phyloP scores from a whole-genome alignment of 2,888 invertebrate species.

The Harpalus rufipes region DNA sequence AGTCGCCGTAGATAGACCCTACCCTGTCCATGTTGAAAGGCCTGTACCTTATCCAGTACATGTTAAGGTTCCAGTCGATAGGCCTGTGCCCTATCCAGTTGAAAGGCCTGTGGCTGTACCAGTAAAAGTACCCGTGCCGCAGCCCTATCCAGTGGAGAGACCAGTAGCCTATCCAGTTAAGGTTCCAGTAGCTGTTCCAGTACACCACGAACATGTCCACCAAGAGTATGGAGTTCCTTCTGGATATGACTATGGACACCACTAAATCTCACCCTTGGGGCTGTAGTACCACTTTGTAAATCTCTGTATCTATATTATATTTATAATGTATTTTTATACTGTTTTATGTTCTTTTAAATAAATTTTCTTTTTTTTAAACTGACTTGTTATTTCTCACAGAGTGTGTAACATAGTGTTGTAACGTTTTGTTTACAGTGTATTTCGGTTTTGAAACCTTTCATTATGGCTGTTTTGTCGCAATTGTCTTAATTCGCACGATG shows the following conservation, averaged over 20 bases:
- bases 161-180: constrained; percentile 80
- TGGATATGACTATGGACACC: constrained; percentile 70
- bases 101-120: constrained; percentile 84
- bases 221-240: constrained; percentile 36
- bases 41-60: constrained; percentile 77
- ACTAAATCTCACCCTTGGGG: constrained; percentile 46
- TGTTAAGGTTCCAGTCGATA: constrained; percentile 80
- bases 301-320: constrained; percentile 66
- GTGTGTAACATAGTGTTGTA: constrained; percentile 49
- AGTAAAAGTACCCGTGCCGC: constrained; percentile 84
- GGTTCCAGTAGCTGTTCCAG: constrained; percentile 76
- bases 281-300: constrained; percentile 66
- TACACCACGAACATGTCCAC: constrained; percentile 70
- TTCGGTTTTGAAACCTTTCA: constrained; percentile 62
- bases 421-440: constrained; percentile 35
- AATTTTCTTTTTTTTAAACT: constrained; percentile 65
- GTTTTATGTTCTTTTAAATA: constrained; percentile 65
- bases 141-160: constrained; percentile 85
- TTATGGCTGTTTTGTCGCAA: constrained; percentile 52
- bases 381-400: constrained; percentile 11
- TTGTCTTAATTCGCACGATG: constrained; percentile 63
- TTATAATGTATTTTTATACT: constrained; percentile 62
- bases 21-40: constrained; percentile 79
- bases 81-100: constrained; percentile 76
- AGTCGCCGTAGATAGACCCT: constrained; percentile 83